These are phyloP conservation scores for Lethenteron reissneri DNA, from an alignment of 2,113 vertebrate species.

Conservation along the genomic window DNA sequence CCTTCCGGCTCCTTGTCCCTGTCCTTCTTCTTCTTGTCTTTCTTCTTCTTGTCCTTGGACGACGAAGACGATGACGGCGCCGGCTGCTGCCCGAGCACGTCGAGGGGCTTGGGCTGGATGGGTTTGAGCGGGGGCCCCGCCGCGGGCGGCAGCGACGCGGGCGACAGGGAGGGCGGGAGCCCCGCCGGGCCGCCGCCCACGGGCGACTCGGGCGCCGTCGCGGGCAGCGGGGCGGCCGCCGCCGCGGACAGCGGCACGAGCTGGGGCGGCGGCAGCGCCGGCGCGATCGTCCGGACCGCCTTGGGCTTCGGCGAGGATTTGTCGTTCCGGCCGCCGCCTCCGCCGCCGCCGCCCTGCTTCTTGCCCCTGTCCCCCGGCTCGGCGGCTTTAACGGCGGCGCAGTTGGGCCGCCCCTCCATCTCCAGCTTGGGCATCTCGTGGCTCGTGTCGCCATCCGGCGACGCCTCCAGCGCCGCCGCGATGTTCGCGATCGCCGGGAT, in stretches of 20 bases:
- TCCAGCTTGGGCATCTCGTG: constrained; percentile 90
- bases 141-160: constrained; percentile 28
- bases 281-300: constrained; percentile 59
- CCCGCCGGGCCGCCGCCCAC: constrained; percentile 1
- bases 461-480: constrained; percentile 54
- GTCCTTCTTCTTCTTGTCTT: constrained; percentile 75
- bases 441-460: constrained; percentile 38
- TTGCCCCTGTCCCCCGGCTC: constrained; percentile 31
- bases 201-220: constrained; percentile 25
- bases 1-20: constrained; percentile 49
- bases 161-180: constrained; percentile 1
- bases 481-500: constrained; percentile 88
- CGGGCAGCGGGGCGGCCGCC: constrained; percentile 42
- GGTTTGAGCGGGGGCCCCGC: constrained; percentile 78
- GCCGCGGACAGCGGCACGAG: constrained; percentile 36
- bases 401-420: constrained; percentile 72
- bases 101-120: constrained; percentile 78
- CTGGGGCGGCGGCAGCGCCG: constrained; percentile 24
- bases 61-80: too few species aligned
- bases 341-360: constrained; percentile 42
- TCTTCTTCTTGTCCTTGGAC: constrained; percentile 67
- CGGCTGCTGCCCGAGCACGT: constrained; percentile 28
- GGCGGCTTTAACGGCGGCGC: constrained; percentile 19
- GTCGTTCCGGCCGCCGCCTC: constrained; percentile 30
- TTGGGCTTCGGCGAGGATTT: constrained; percentile 67